phyloP scores from a whole-genome alignment of 2,797 vertebrate genomes.

The Lithobates pipiens region DNA sequence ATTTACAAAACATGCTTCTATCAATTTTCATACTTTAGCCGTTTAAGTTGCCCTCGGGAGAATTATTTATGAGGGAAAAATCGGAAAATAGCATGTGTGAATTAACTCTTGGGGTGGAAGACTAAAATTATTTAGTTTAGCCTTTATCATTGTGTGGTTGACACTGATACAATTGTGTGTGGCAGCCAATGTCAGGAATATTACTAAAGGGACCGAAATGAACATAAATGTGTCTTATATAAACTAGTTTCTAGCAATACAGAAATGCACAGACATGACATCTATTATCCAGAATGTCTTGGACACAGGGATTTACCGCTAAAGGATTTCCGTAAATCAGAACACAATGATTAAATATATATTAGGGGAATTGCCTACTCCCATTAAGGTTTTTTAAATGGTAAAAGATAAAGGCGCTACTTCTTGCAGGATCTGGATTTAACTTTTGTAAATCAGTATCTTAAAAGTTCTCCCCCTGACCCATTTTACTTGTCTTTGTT shows the following conservation, averaged over 20 bases:
- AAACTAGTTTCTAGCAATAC: neutral
- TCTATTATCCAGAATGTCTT: neutral
- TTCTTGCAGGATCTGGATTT: too few relatives aligned
- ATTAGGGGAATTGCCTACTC: too few relatives aligned
- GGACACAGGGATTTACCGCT: neutral
- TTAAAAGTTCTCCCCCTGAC: too few relatives aligned
- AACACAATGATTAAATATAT: neutral
- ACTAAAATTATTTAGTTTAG: neutral
- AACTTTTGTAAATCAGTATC: too few relatives aligned
- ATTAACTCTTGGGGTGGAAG: conserved; percentile 25
- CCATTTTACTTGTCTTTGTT: too few relatives aligned
- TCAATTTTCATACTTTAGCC: conserved; percentile 23
- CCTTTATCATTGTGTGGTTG: neutral
- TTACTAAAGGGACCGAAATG: neutral
- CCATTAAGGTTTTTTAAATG: too few relatives aligned
- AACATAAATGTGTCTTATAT: neutral
- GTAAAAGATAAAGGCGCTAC: too few relatives aligned
- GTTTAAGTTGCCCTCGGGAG: conserved; percentile 4
- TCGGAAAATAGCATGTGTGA: conserved; percentile 12
- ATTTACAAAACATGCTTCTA: conserved; percentile 40
- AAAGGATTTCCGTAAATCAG: neutral
- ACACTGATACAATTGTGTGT: neutral
- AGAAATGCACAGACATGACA: neutral
- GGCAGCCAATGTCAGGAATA: neutral
- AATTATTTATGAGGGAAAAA: conserved; percentile 25